Conservation (phyloP, 2,797 vertebrate species). For the Aplochiton taeniatus region DNA sequence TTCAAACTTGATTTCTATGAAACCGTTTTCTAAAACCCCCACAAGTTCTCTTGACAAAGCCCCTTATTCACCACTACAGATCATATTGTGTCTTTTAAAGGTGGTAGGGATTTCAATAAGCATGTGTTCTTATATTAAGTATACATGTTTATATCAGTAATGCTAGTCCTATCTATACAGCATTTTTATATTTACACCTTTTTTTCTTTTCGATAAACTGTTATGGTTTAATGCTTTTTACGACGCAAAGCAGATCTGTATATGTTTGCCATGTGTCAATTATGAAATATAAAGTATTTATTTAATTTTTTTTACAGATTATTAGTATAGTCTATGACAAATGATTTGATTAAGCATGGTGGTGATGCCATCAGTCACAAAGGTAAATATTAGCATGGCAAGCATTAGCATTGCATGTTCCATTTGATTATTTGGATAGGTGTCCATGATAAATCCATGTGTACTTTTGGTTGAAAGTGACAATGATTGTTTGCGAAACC, state of each 20-base stretch:
- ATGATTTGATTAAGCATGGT: constrained; percentile 47
- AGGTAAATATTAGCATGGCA: constrained; percentile 2
- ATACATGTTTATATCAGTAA: constrained; percentile 20
- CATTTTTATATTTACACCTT: background rate
- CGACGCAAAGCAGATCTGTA: constrained; percentile 47
- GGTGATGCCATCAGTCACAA: constrained; percentile 55
- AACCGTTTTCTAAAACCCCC: constrained; percentile 61
- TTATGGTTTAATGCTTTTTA: constrained; percentile 26
- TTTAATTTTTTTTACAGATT: constrained; percentile 11
- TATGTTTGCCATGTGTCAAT: constrained; percentile 19
- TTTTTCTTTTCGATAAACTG: no score
- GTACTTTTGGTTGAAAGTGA: no score
- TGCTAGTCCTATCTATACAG: background rate
- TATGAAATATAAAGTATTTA: constrained; percentile 20
- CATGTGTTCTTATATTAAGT: constrained; percentile 51
- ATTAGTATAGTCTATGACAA: constrained; percentile 34
- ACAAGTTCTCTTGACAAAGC: constrained; percentile 27
- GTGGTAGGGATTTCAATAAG: constrained; percentile 50
- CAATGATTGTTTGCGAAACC: no score
- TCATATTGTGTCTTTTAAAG: constrained; percentile 65
- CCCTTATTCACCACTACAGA: constrained; percentile 40
- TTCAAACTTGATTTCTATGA: constrained; percentile 74
- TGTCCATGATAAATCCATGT: no score
- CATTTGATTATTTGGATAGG: constrained; percentile 32
- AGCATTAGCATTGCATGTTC: constrained; percentile 29